Conservation (phyloP, 2,888 invertebrate genomes). For the Epinotia ramella region DNA sequence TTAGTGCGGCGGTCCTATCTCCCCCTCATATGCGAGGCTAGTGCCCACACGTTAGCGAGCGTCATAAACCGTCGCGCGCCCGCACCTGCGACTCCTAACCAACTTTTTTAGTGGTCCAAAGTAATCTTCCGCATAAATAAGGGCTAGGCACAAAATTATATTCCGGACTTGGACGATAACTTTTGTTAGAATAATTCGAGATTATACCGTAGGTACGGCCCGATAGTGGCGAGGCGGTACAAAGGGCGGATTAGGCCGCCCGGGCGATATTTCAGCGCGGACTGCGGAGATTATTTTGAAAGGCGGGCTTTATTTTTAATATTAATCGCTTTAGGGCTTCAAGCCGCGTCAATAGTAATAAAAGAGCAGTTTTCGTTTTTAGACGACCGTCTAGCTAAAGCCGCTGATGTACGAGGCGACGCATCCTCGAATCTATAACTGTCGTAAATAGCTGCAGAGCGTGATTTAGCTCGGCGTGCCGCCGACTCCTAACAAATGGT, state of each 20-base stretch:
- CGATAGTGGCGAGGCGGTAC: constrained; percentile 43
- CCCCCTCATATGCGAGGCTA: constrained; percentile 3
- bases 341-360: constrained; percentile 22
- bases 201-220: constrained; percentile 40
- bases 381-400: constrained; percentile 43
- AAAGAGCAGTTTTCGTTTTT: constrained; percentile 24
- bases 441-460: constrained; percentile 34
- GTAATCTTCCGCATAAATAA: constrained; percentile 17
- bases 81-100: constrained; percentile 22
- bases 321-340: constrained; percentile 26
- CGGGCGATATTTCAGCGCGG: constrained; percentile 57
- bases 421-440: constrained; percentile 36
- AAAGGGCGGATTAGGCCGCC: constrained; percentile 56
- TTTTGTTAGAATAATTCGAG: constrained; percentile 42
- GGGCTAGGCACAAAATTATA: constrained; percentile 24
- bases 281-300: constrained; percentile 18
- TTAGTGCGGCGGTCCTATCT: neutral
- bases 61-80: constrained; percentile 28
- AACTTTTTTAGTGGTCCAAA: constrained; percentile 26
- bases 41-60: constrained; percentile 26
- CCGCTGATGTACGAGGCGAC: constrained; percentile 58
- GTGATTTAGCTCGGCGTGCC: constrained; percentile 48
- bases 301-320: constrained; percentile 31
- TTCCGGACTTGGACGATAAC: constrained; percentile 35
- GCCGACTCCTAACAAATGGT: constrained; percentile 58